phyloP scores from a whole-genome alignment of 2,797 vertebrate genomes.

The Cuculus canorus region DNA sequence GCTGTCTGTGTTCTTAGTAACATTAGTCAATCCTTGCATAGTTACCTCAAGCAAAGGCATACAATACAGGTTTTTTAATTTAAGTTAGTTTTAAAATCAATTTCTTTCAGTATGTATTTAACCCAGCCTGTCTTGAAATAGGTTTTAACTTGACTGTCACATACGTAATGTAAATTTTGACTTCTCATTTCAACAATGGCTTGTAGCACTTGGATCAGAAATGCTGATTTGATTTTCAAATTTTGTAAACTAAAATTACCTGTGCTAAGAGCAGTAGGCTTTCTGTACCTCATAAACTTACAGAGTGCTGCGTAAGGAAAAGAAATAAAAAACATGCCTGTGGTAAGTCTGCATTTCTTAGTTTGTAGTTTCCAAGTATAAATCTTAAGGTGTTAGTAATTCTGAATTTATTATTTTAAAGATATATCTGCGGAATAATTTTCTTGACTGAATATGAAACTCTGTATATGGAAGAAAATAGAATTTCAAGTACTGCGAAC shows the following conservation, averaged over 20 bases:
- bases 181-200: not conserved
- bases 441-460: not conserved
- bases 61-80: not conserved
- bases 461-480: not conserved
- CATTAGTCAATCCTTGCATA: not conserved
- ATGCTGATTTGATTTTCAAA: not conserved
- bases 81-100: not conserved
- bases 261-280: not conserved
- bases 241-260: not conserved
- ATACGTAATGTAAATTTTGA: not conserved
- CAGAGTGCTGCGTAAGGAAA: not conserved
- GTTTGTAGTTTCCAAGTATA: not conserved
- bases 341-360: not conserved
- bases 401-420: not conserved
- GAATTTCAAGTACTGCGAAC: not conserved
- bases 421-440: not conserved
- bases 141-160: not conserved
- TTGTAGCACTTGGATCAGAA: not conserved
- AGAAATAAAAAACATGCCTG: not conserved
- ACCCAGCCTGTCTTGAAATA: not conserved
- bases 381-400: not conserved
- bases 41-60: not conserved
- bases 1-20: not conserved
- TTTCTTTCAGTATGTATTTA: not conserved
- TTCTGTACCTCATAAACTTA: not conserved